Conservation (phyloP, 2,113 vertebrate genomes). For the Laticauda laticaudata region DNA sequence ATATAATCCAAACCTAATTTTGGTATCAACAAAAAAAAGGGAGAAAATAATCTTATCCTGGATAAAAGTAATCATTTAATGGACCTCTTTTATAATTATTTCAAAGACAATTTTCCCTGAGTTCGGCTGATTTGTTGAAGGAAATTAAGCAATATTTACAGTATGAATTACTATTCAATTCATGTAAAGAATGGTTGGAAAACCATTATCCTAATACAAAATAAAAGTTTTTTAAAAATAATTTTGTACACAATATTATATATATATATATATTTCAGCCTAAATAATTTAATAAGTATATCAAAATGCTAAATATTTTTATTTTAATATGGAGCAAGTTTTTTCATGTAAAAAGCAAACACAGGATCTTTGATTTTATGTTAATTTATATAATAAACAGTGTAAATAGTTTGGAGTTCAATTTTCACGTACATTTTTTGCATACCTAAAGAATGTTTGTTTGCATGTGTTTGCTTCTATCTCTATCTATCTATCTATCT, state of each 20-base stretch:
- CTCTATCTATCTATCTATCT: too few species aligned
- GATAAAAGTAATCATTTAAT: background rate
- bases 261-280: background rate
- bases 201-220: conserved; percentile 9
- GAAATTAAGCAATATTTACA: conserved; percentile 2
- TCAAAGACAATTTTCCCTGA: background rate
- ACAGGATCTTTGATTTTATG: background rate
- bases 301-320: background rate
- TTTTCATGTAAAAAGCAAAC: background rate
- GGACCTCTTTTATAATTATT: background rate
- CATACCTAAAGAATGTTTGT: background rate
- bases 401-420: background rate
- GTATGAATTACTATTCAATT: background rate
- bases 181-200: conserved; percentile 10
- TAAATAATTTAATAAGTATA: background rate
- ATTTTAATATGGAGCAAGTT: background rate
- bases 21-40: background rate
- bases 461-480: background rate
- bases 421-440: background rate
- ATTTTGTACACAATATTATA: background rate
- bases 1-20: background rate
- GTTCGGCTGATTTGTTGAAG: conserved; percentile 2
- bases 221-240: background rate
- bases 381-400: background rate
- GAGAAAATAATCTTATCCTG: background rate